These are phyloP conservation scores for Erythrocebus patas DNA, from an alignment of 2,113 vertebrate genomes.

Conservation along the genomic window DNA sequence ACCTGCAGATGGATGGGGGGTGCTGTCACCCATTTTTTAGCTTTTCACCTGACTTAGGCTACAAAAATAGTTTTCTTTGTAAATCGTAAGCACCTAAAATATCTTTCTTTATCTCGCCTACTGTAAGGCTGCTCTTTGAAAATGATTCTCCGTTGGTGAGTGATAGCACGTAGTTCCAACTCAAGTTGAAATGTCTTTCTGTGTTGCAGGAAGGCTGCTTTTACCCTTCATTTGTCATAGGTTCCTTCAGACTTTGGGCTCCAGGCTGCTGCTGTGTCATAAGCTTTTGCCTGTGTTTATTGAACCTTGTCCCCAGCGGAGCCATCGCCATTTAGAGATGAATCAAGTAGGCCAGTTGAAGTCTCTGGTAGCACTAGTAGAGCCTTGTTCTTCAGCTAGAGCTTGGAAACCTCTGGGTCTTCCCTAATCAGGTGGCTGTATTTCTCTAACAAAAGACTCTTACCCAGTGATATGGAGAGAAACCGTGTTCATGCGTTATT, in stretches of 20 bases:
- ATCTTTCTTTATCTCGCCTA: neutral
- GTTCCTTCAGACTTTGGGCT: neutral
- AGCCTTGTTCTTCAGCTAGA: neutral
- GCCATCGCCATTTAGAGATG: neutral
- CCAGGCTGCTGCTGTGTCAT: neutral
- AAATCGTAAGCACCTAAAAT: neutral
- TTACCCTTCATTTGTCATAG: neutral
- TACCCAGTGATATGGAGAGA: neutral
- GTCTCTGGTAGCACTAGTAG: neutral
- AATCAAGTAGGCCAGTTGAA: neutral
- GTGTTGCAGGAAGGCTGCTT: neutral
- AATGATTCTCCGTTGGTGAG: neutral
- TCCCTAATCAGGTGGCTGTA: neutral
- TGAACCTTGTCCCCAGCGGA: neutral
- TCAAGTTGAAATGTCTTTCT: neutral
- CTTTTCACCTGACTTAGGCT: neutral
- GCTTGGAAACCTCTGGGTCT: neutral
- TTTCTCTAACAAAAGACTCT: neutral
- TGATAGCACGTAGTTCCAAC: neutral
- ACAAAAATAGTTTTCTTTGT: conserved; percentile 2
- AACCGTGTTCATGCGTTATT: neutral
- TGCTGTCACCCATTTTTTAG: neutral
- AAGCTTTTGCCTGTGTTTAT: neutral
- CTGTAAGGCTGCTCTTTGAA: neutral
- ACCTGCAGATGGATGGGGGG: neutral